phyloP scores from a whole-genome alignment of 2,797 vertebrate genomes.

The Odontamblyopus rebecca region DNA sequence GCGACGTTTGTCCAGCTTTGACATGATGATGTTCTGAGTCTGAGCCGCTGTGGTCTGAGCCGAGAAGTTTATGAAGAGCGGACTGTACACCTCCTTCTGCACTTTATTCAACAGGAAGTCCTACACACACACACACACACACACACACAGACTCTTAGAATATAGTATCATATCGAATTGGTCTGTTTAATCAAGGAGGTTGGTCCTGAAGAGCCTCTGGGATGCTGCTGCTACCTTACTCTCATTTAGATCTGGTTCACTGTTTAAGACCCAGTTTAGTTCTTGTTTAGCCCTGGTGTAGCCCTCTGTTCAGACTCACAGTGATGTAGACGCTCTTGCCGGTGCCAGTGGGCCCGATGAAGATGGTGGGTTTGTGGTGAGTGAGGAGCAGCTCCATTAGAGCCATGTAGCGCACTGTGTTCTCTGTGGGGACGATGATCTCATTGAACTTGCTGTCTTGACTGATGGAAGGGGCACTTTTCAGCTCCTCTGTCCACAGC shows the following conservation, averaged over 20 bases:
- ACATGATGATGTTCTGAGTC: constrained; percentile 92
- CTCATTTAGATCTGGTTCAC: neutral
- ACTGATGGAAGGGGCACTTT: constrained; percentile 72
- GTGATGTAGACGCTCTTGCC: constrained; percentile 91
- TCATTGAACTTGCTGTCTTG: constrained; percentile 86
- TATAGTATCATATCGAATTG: neutral
- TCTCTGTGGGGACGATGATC: constrained; percentile 91
- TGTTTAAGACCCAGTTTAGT: neutral
- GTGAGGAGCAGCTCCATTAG: constrained; percentile 87
- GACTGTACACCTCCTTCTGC: constrained; percentile 86
- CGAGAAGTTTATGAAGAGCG: constrained; percentile 90
- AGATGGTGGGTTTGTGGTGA: constrained; percentile 87
- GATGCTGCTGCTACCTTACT: neutral
- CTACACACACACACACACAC: constrained; percentile 58
- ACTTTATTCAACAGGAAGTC: constrained; percentile 88
- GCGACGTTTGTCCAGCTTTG: constrained; percentile 89
- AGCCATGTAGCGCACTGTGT: constrained; percentile 84
- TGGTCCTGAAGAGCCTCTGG: neutral
- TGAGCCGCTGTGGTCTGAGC: constrained; percentile 94
- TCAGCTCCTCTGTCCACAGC: constrained; percentile 83
- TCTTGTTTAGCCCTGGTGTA: neutral
- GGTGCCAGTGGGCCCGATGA: constrained; percentile 91
- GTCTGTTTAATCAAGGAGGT: neutral
- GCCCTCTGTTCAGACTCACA: constrained; percentile 71
- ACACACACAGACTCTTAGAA: neutral